phyloP scores from a whole-genome alignment of 2,797 vertebrate genomes.

The Streptopelia turtur region DNA sequence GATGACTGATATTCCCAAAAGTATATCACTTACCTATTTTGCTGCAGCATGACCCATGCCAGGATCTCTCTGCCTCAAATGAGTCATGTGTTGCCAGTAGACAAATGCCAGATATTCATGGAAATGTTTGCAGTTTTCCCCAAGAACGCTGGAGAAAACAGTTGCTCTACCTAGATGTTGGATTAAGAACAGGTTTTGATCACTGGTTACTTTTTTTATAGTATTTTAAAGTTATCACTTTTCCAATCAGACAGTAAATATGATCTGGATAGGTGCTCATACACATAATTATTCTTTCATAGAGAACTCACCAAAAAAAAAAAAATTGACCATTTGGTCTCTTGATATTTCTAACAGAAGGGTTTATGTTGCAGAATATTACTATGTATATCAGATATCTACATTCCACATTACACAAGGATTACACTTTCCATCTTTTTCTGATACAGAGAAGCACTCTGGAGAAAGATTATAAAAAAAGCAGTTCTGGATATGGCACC shows the following conservation, averaged over 20 bases:
- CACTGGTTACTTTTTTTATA: background rate
- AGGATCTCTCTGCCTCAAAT: background rate
- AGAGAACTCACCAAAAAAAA: background rate
- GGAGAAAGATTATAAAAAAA: background rate
- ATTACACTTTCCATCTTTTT: background rate
- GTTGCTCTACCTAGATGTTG: background rate
- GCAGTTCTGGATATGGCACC: background rate
- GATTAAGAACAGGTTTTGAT: background rate
- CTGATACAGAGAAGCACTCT: background rate
- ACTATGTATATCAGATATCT: background rate
- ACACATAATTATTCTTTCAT: background rate
- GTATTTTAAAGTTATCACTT: background rate
- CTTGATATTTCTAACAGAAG: background rate
- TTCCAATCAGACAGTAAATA: background rate
- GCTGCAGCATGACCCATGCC: background rate
- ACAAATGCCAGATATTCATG: background rate
- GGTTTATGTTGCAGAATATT: accelerated
- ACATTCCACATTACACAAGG: accelerated
- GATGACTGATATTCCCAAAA: background rate
- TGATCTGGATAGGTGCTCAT: background rate
- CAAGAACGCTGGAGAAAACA: accelerated
- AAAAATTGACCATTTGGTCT: accelerated
- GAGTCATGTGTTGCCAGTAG: background rate
- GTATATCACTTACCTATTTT: background rate
- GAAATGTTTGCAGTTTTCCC: background rate